A percentile compares a stretch with the other conserved stretches of the same genome.
phyloP scores from a whole-genome alignment of 2,797 vertebrate genomes.

The Oreonectes daqikongensis region DNA sequence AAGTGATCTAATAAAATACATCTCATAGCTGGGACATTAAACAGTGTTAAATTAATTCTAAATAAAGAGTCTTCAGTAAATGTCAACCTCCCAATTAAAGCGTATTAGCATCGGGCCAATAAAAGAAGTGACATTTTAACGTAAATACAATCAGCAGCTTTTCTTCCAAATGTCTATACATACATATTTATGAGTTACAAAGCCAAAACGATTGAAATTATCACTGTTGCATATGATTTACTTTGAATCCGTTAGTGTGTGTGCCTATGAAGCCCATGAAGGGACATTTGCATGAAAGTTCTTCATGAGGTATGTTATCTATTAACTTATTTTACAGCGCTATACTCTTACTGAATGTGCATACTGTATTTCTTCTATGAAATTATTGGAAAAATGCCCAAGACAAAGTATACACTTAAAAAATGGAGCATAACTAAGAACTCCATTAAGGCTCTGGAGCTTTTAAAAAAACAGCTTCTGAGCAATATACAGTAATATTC shows the following conservation, averaged over 20 bases:
- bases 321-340: too few relatives aligned
- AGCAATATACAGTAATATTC: too few relatives aligned
- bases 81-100: constrained; percentile 11
- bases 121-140: constrained; percentile 22
- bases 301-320: too few relatives aligned
- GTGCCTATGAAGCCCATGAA: too few relatives aligned
- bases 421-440: too few relatives aligned
- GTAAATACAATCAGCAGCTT: constrained; percentile 30
- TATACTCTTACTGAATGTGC: too few relatives aligned
- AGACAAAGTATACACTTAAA: too few relatives aligned
- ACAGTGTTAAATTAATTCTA: neutral
- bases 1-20: neutral
- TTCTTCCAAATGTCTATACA: neutral
- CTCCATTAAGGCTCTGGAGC: too few relatives aligned
- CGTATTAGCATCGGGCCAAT: neutral
- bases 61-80: constrained; percentile 3
- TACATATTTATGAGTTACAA: constrained; percentile 38
- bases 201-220: constrained; percentile 12
- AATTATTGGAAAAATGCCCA: too few relatives aligned
- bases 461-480: too few relatives aligned
- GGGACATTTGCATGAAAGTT: too few relatives aligned
- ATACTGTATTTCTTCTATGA: too few relatives aligned
- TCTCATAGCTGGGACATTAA: neutral
- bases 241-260: neutral
- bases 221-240: neutral